Base-by-base conservation (phyloP, 2,888 invertebrate genomes). In the Muschampia plurimacula region DNA sequence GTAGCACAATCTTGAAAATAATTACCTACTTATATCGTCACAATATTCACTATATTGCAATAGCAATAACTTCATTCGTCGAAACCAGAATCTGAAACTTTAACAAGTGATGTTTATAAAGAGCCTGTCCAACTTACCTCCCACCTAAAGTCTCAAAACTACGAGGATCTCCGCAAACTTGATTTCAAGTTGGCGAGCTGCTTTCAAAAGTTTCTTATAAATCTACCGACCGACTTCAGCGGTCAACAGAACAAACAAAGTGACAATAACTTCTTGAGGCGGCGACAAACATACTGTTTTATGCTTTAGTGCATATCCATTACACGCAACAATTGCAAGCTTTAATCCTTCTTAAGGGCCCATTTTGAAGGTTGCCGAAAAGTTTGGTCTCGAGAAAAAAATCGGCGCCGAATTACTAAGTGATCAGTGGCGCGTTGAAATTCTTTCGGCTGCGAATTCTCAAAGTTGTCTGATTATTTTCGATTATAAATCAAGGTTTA, bases 261-360 rank as follows among this genome's bases (percentile, higher is more conserved):
- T 36, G 81, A 86, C 84, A 84, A 81, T 82, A 77, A 72, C 77
- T 79, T 81, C 75, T 81, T 77, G 77, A 84, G 84, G 84, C 83
- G 87, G 86, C 88, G 87, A 84, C 86, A 88, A 86, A 87, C 84
- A 60, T n/a, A 80, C 78, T 82, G 77, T 86, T 89, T 88, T 91
- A 88, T 90, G 92, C 89, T 89, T 91, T 89, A 86, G 84, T 92
- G 91, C 89, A 90, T 91, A 92, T 92, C 91, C 86, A 90, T 92
- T 92, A 90, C 91, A 90, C 74, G 79, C 66, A 67, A 67, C 72
- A 67, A 72, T 72, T 72, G 60, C 41, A 83, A 75, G 70, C 77
- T 74, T 83, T 87, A 83, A 89, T 87, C 88, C 85, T 81, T 77
- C 69, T 80, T 83, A 83, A 82, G 80, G 83, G 81, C 79, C 81